These are phyloP conservation scores for Lacanobia oleracea DNA, from an alignment of 2,888 invertebrate genomes.

Conservation along the genomic window DNA sequence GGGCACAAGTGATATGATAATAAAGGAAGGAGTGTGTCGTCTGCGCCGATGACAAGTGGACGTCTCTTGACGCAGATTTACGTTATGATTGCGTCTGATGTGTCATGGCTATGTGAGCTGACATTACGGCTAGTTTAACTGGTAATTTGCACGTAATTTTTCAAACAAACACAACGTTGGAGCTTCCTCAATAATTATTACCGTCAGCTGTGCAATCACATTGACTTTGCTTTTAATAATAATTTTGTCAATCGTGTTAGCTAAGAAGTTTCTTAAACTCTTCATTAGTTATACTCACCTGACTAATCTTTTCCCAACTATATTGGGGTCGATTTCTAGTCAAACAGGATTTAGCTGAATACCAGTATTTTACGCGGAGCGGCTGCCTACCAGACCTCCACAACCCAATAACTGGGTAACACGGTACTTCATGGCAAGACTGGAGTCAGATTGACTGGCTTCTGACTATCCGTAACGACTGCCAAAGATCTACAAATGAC, in stretches of 20 bases:
- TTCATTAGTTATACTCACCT: not conserved
- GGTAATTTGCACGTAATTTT: constrained; percentile 35
- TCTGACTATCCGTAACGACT: too few species aligned
- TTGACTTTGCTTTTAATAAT: not conserved
- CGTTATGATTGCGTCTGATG: constrained; percentile 59
- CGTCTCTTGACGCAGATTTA: constrained; percentile 61
- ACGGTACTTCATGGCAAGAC: too few species aligned
- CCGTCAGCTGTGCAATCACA: not conserved
- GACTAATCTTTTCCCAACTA: too few species aligned
- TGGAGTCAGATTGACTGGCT: too few species aligned
- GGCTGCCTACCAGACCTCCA: too few species aligned
- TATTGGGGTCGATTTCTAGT: too few species aligned
- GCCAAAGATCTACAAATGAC: too few species aligned
- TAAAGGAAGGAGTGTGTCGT: constrained; percentile 71
- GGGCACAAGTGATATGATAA: constrained; percentile 68
- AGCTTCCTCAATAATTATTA: constrained; percentile 1
- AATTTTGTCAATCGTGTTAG: not conserved
- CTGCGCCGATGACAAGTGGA: constrained; percentile 69
- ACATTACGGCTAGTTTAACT: constrained; percentile 45
- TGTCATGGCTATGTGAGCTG: constrained; percentile 44
- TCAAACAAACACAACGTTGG: constrained; percentile 13
- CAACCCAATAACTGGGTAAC: too few species aligned
- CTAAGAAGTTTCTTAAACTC: not conserved
- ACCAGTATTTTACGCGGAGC: too few species aligned
- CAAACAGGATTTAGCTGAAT: too few species aligned